Evolutionary conservation across 1,140 invertebrate genomes (phyloP).

Genomic region (Caenorhabditis brenneri): DNA sequence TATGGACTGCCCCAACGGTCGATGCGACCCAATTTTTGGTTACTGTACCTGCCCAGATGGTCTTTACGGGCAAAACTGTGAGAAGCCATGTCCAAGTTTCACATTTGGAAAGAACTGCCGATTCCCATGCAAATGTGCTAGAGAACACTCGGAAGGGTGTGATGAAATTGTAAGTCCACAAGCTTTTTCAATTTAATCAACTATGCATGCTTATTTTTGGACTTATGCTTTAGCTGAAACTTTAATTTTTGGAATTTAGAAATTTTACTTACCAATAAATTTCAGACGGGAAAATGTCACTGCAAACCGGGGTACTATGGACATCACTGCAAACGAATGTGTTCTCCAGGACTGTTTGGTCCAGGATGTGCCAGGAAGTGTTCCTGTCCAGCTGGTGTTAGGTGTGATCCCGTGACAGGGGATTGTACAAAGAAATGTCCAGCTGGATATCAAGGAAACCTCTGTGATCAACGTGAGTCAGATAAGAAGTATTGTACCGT

Average conservation of each 20-base stretch:
- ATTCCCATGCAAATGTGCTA: constrained; percentile 60
- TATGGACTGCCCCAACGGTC: constrained; percentile 70
- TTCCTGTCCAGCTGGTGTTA: constrained; percentile 78
- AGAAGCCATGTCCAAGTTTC: constrained; percentile 71
- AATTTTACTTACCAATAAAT: background rate
- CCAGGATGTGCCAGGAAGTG: constrained; percentile 82
- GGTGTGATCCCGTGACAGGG: constrained; percentile 65
- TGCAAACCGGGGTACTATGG: constrained; percentile 78
- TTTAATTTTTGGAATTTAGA: background rate
- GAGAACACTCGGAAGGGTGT: constrained; percentile 60
- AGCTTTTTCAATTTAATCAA: no score
- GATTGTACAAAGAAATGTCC: constrained; percentile 63
- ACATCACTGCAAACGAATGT: constrained; percentile 57
- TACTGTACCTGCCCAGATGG: constrained; percentile 86
- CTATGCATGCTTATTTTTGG: no score
- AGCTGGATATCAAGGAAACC: constrained; percentile 53
- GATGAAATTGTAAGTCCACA: constrained; percentile 76
- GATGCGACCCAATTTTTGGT: constrained; percentile 84
- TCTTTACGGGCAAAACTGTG: constrained; percentile 81
- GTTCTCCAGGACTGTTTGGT: constrained; percentile 73
- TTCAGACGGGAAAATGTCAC: constrained; percentile 79
- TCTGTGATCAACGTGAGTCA: constrained; percentile 55
- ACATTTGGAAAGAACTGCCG: constrained; percentile 65
- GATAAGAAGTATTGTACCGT: no score
- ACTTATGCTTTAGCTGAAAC: background rate